Conservation (phyloP, 1,140 invertebrate species). For the Ganaspis sp. region DNA sequence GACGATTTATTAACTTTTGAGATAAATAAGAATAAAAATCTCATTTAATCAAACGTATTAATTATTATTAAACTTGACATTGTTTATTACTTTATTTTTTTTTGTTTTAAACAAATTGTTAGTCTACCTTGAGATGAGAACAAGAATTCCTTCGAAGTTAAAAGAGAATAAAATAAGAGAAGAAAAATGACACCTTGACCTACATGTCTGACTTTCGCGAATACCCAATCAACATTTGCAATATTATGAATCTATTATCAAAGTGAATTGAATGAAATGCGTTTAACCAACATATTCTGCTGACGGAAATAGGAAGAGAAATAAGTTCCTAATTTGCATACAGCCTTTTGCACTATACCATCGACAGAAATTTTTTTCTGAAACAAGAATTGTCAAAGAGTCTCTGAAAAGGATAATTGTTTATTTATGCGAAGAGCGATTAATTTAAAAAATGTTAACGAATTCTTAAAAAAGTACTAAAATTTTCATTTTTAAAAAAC, state of each 20-base stretch:
- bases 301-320: not conserved
- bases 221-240: slow-evolving; percentile 6
- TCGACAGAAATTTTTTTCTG: not conserved
- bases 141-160: slow-evolving; percentile 2
- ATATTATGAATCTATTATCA: not conserved
- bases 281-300: slow-evolving; percentile 3
- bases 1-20: too few relatives aligned
- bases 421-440: too few relatives aligned
- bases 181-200: slow-evolving; percentile 19
- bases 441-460: too few relatives aligned
- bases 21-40: too few relatives aligned
- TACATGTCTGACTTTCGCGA: slow-evolving; percentile 1
- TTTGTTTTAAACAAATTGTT: too few relatives aligned
- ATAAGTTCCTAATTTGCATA: slow-evolving; percentile 11
- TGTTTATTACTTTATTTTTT: too few relatives aligned
- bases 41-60: too few relatives aligned
- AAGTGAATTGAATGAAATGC: not conserved
- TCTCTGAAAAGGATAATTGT: too few relatives aligned
- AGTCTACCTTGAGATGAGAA: not conserved
- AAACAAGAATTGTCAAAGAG: too few relatives aligned
- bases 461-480: too few relatives aligned
- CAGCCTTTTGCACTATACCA: not conserved
- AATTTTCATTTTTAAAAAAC: too few relatives aligned
- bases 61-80: not conserved
- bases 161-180: not conserved